A percentile compares a stretch with the other conserved stretches of the same genome.
phyloP scores from a whole-genome alignment of 2,113 vertebrate genomes.

The Callipepla californica region DNA sequence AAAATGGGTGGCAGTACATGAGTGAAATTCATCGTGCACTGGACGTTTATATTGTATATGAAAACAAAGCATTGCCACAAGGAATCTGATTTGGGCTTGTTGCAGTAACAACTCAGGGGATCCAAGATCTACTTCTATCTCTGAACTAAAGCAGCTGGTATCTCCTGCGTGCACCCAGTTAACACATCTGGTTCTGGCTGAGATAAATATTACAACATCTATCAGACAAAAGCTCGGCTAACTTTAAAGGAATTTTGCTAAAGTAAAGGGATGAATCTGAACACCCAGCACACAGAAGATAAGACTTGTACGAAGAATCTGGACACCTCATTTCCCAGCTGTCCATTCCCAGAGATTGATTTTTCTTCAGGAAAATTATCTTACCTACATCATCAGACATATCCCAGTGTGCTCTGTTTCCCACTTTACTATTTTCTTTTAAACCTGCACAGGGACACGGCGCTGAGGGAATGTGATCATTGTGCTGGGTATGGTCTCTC shows the following conservation, averaged over 20 bases:
- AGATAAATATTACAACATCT: neutral
- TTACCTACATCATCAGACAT: rapidly evolving
- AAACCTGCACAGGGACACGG: neutral
- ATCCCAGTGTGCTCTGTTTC: neutral
- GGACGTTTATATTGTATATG: neutral
- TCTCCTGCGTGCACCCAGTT: neutral
- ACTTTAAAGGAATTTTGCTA: neutral
- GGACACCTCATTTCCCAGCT: neutral
- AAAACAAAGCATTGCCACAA: neutral
- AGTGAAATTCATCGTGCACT: rapidly evolving
- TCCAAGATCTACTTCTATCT: neutral
- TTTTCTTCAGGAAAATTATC: neutral
- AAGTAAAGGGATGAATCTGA: neutral
- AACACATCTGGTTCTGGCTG: neutral
- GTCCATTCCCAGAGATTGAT: neutral
- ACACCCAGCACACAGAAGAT: neutral
- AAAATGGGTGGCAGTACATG: neutral
- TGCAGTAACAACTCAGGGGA: neutral
- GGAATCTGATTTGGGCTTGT: neutral
- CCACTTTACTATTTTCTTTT: neutral
- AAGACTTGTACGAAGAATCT: neutral
- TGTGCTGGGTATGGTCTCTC: neutral
- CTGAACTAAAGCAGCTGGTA: neutral
- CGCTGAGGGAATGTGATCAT: neutral
- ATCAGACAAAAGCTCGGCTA: neutral